Evolutionary conservation across 2,797 vertebrate genomes (phyloP), one percentile per base, ranked within the genome.

Genomic region (Sebastolobus alascanus): DNA sequence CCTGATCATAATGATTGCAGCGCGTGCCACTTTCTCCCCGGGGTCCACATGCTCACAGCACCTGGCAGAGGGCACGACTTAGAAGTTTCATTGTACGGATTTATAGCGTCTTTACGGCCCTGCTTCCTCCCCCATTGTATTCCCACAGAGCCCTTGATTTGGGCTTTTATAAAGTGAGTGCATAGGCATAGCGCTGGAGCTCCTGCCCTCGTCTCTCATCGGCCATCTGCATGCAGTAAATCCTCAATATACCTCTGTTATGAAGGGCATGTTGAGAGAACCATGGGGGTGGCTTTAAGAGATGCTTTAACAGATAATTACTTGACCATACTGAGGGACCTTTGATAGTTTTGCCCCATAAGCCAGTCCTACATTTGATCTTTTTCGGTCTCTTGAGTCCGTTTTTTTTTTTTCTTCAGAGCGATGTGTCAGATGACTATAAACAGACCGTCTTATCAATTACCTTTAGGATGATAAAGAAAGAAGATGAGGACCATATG

Each of bases 151-250:
- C 68, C 74, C 85, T 90, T 89, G 86, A 92, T 90, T 90, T 90
- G 77, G 77, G 82, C 61, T 87, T 94, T 92, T 93, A 92, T 90
- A 82, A 93, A 91, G 85, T 75, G 83, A 90, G 81, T 65, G 85
- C 77, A 86, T 83, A 84, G 79, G 80, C 81, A 78, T 72, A 54
- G 79, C 2, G 46, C 79, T 69, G 70, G 40, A 76, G 86, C 82
- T 55, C 74, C 85, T 83, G 82, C 87, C 87, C 82, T 87, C 37
- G 58, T 78, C 89, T 89, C 83, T 84, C 77, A 80, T 75, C 74
- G 50, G 79, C 92, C 94, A 95, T 93, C 94, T 95, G 94, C 87
- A 89, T 73, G 82, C 88, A 87, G 93, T 95, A 95, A 95, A 95
- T 93, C 88, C 87, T 84, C 83, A 76, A 77, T 92, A 86, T 91